Base-by-base conservation (phyloP, 2,113 vertebrate species). In the Nycticebus coucang region DNA sequence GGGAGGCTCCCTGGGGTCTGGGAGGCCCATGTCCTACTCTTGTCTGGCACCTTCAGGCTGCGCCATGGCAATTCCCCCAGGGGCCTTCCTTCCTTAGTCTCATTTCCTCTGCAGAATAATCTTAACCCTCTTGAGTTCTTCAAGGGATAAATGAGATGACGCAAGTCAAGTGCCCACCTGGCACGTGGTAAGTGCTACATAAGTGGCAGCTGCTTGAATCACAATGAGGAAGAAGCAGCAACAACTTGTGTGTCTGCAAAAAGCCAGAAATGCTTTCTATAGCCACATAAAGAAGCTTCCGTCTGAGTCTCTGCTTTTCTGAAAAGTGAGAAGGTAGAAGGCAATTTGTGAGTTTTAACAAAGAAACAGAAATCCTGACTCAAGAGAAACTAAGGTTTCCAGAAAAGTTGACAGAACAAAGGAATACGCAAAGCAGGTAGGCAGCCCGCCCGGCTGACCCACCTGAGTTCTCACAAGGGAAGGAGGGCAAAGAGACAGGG, bases 181-280 rank as follows among this genome's bases (percentile, higher is more conserved):
- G 71, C 53, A 24, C 7, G 2, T 0, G 7, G 37, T 50, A 35
- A 26, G 14, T 18, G 26, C 30, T 55, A 68, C 9, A 2, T 2
- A 4, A 10, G 69, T 26, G 24, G n/a, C 13, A n/a, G 3, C n/a
- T 59, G 59, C 55, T 18, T 1, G 0, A 24, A 15, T 1, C 35
- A 17, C 10, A 59, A 53, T 0, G 11, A 90, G 57, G 55, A 45
- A 15, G 15, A 85, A 74, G 55, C 77, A 71, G 55, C 35, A 55
- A 60, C 72, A 7, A 0, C 83, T 24, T 30, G 12, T 13, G 8
- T 28, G 57, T 26, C 45, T 41, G 71, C 45, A 24, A 88, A 66
- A 50, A 30, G 17, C 37, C 72, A 41, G 57, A 13, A 55, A 59
- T 10, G 1, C 57, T 7, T n/a, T 22, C 35, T 8, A 26, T 10